phyloP scores from a whole-genome alignment of 1,140 invertebrate species.

The Drosophila grimshawi region DNA sequence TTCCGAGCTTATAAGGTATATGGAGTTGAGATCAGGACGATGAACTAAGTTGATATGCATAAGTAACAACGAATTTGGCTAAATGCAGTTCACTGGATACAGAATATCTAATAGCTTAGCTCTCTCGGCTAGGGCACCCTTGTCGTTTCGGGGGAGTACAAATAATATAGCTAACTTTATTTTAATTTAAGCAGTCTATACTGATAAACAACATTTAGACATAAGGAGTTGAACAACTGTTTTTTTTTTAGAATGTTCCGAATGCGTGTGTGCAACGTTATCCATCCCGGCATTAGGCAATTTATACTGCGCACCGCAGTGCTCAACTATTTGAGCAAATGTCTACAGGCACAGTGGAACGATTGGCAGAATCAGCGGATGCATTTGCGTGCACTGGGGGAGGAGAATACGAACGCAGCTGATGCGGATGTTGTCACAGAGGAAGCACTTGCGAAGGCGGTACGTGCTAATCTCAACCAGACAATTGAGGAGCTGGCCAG shows the following conservation, averaged over 20 bases:
- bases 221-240: slow-evolving; percentile 9
- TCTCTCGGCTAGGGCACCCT: no score
- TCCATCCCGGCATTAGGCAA: slow-evolving; percentile 65
- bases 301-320: slow-evolving; percentile 63
- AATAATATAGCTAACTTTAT: no score
- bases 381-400: slow-evolving; percentile 12
- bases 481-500: slow-evolving; percentile 24
- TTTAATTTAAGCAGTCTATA: slow-evolving; percentile 10
- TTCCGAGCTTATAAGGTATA: no score
- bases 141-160: no score
- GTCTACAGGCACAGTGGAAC: slow-evolving; percentile 52
- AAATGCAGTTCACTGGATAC: no score
- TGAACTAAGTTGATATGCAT: no score
- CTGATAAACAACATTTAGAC: background rate
- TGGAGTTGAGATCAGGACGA: no score
- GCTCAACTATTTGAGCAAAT: slow-evolving; percentile 60
- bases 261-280: slow-evolving; percentile 37
- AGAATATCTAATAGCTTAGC: no score
- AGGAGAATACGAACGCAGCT: background rate
- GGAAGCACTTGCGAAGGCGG: slow-evolving; percentile 1
- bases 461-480: background rate
- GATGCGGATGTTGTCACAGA: background rate
- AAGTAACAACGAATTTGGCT: no score
- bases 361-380: slow-evolving; percentile 49
- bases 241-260: slow-evolving; percentile 45